Evolutionary conservation across 2,113 vertebrate genomes (phyloP).

Genomic region (Megatriorchis doriae): DNA sequence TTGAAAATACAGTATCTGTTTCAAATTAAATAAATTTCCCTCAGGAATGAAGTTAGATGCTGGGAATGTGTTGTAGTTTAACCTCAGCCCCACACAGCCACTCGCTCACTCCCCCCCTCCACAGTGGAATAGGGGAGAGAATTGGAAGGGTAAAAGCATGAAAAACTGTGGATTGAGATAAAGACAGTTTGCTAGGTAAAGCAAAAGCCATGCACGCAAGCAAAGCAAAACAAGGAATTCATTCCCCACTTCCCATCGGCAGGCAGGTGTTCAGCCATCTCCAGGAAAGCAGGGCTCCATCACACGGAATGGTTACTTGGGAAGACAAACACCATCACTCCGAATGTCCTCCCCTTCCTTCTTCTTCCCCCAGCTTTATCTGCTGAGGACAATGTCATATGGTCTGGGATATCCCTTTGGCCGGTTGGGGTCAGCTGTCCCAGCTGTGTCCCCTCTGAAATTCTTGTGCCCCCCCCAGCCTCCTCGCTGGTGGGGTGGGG

Average conservation of each 20-base stretch:
- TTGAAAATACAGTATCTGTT: not conserved
- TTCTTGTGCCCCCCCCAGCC: not conserved
- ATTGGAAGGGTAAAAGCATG: not conserved
- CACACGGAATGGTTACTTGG: accelerated
- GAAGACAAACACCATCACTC: not conserved
- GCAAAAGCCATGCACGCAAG: accelerated
- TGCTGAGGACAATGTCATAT: not conserved
- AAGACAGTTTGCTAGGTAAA: not conserved
- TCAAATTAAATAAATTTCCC: not conserved
- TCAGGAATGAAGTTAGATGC: not conserved
- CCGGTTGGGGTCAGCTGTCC: not conserved
- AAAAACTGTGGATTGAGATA: not conserved
- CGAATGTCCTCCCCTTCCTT: accelerated
- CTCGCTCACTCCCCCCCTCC: accelerated
- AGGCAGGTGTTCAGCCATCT: not conserved
- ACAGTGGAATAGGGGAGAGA: not conserved
- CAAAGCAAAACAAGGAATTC: not conserved
- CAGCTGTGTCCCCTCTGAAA: not conserved
- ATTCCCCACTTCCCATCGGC: accelerated
- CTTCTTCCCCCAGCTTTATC: not conserved
- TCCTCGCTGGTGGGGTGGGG: accelerated
- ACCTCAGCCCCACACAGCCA: not conserved
- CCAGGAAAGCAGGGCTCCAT: not conserved
- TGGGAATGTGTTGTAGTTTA: not conserved
- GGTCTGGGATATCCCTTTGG: not conserved